Conservation (phyloP, 2,113 vertebrate species). For the Gracilinanus agilis region DNA sequence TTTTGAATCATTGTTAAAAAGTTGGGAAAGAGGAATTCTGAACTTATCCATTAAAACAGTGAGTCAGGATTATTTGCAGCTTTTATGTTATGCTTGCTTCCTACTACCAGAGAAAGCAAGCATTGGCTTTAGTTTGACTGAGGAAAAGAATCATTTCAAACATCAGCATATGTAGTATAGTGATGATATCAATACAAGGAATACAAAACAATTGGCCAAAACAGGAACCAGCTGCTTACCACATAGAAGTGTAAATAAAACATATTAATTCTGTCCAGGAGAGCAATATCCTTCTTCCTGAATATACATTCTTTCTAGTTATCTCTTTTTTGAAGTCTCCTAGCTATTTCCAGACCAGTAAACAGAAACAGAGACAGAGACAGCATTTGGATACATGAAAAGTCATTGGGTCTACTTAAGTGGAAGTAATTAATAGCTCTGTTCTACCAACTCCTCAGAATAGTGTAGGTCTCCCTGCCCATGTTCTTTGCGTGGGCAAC, state of each 20-base stretch:
- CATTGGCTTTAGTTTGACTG: neutral
- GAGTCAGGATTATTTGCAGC: constrained; percentile 23
- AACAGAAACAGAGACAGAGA: constrained; percentile 6
- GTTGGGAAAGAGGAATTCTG: neutral
- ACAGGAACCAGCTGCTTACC: constrained; percentile 2
- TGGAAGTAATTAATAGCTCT: neutral
- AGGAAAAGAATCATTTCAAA: neutral
- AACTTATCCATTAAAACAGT: constrained; percentile 27
- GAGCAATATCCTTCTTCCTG: neutral
- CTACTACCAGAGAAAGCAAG: constrained; percentile 12
- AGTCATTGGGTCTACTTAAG: neutral
- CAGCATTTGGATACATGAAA: neutral
- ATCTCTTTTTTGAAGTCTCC: constrained; percentile 34
- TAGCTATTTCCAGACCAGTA: constrained; percentile 1
- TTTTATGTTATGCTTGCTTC: constrained; percentile 6
- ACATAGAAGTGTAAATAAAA: constrained; percentile 19
- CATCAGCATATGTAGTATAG: constrained; percentile 10
- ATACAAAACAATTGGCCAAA: neutral
- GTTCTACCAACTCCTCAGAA: neutral
- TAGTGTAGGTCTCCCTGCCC: neutral
- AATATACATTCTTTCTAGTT: constrained; percentile 4
- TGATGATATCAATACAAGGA: neutral
- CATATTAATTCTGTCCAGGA: constrained; percentile 6
- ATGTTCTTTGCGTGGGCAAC: neutral
- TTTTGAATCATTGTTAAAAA: neutral